Conservation (phyloP, 2,888 invertebrate species). For the Schizaphis graminum region DNA sequence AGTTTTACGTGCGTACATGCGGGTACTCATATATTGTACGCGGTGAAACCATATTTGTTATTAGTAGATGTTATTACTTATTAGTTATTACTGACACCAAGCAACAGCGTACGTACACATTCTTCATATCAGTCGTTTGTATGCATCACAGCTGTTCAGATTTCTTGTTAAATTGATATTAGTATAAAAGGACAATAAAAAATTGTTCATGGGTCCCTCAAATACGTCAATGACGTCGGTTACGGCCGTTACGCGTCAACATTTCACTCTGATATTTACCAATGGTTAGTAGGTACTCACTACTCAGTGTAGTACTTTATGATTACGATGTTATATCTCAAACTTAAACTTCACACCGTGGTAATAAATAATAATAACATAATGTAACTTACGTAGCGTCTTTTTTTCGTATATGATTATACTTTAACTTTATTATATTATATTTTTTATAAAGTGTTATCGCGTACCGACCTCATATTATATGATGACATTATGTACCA, state of each 20-base stretch:
- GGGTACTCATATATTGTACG: constrained; percentile 28
- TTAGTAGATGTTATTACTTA: constrained; percentile 12
- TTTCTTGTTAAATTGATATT: constrained; percentile 40
- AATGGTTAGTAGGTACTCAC: neutral
- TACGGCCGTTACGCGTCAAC: neutral
- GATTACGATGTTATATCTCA: neutral
- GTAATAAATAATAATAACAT: neutral
- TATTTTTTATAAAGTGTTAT: neutral
- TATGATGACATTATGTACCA: neutral
- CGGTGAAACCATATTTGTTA: neutral
- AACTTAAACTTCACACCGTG: neutral
- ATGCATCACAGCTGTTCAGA: constrained; percentile 18
- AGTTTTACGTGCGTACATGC: constrained; percentile 28
- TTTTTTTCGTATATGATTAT: neutral
- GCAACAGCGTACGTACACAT: neutral
- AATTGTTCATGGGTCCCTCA: neutral
- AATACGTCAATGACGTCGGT: neutral
- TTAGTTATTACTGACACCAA: constrained; percentile 7
- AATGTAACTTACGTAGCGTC: neutral
- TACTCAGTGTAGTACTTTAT: neutral
- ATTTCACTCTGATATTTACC: neutral
- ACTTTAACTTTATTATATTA: neutral
- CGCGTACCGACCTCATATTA: neutral
- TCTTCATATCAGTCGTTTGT: constrained; percentile 23
- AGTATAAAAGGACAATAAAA: constrained; percentile 24